These are phyloP conservation scores for Timema cristinae DNA, from an alignment of 2,888 invertebrate genomes.

Conservation along the genomic window DNA sequence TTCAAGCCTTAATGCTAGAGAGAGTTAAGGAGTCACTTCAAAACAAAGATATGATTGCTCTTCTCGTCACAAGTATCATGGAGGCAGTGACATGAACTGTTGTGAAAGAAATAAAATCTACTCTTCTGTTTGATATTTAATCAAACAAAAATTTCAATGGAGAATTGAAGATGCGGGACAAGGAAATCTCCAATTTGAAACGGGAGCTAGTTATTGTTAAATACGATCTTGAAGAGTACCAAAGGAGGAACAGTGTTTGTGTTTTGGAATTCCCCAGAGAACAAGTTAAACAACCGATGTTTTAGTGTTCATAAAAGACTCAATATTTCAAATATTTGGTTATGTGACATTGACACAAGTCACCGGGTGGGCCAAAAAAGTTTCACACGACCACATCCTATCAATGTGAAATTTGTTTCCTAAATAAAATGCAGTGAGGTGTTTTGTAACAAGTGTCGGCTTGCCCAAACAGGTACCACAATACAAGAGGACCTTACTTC, in stretches of 20 bases:
- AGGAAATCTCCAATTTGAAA: not conserved
- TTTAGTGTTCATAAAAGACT: not conserved
- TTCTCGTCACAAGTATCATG: not conserved
- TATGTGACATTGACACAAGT: not conserved
- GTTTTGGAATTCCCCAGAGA: not conserved
- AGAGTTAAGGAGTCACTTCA: not conserved
- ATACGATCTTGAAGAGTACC: not conserved
- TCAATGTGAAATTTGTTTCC: not conserved
- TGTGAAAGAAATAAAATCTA: too few species aligned
- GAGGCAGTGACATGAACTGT: not conserved
- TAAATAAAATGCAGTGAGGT: not conserved
- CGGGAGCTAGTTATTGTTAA: not conserved
- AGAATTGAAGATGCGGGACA: not conserved
- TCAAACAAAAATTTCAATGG: not conserved
- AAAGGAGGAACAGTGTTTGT: not conserved
- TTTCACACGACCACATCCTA: not conserved
- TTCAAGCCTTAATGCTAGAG: not conserved
- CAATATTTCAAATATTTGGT: not conserved
- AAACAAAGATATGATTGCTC: not conserved
- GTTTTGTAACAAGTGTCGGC: not conserved
- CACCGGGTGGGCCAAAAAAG: not conserved
- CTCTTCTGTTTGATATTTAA: too few species aligned
- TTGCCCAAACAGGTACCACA: not conserved
- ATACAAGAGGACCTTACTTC: not conserved
- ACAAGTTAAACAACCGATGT: not conserved